Conservation (phyloP, 2,888 invertebrate genomes). For the Dasypogon diadema region DNA sequence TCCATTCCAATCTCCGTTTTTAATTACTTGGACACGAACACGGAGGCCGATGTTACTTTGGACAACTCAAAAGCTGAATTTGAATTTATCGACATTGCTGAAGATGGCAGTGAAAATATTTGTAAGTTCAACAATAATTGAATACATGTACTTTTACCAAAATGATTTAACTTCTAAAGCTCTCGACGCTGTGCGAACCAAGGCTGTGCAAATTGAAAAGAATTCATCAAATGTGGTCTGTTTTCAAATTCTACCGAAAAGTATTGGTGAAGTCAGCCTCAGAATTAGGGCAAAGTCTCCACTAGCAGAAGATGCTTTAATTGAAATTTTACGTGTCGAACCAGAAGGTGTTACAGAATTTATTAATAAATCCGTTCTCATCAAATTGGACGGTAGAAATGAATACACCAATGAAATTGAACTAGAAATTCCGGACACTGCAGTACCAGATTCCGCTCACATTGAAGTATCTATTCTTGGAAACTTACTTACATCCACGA, state of each 20-base stretch:
- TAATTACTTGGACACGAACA: conserved; percentile 85
- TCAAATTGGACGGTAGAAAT: conserved; percentile 74
- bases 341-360: conserved; percentile 84
- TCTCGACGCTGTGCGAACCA: too few relatives aligned
- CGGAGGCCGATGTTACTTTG: conserved; percentile 85
- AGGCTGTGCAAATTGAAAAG: too few relatives aligned
- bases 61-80: conserved; percentile 85
- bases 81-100: conserved; percentile 81
- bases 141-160: too few relatives aligned
- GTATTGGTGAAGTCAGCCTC: too few relatives aligned
- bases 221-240: too few relatives aligned
- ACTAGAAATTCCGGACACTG: conserved; percentile 80
- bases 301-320: conserved; percentile 86
- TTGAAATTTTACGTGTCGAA: conserved; percentile 80
- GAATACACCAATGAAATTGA: conserved; percentile 74
- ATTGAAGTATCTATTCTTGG: conserved; percentile 78
- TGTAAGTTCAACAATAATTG: too few relatives aligned
- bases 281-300: too few relatives aligned
- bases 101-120: conserved; percentile 76
- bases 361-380: conserved; percentile 78
- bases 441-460: conserved; percentile 79
- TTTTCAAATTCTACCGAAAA: too few relatives aligned
- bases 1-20: conserved; percentile 89
- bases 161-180: too few relatives aligned
- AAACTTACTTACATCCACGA: conserved; percentile 84